phyloP scores from a whole-genome alignment of 2,113 vertebrate genomes.

The Thunnus maccoyii region DNA sequence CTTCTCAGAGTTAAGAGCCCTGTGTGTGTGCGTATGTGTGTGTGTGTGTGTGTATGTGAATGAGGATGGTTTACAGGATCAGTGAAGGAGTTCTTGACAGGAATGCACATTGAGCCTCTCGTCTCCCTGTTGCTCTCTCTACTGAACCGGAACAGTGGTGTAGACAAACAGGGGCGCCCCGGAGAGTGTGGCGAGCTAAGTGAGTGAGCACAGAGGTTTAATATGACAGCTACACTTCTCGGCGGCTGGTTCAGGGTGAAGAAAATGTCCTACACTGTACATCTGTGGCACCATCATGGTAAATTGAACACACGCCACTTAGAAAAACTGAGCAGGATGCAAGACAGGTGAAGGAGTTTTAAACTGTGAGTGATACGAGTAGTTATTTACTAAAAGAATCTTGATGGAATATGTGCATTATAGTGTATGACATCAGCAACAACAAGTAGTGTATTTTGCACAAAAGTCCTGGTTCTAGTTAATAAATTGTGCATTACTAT shows the following conservation, averaged over 20 bases:
- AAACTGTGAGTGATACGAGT: conserved; percentile 11
- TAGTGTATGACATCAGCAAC: not conserved
- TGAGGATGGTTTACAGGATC: conserved; percentile 75
- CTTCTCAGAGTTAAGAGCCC: conserved; percentile 46
- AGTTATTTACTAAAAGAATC: not conserved
- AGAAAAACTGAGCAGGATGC: conserved; percentile 33
- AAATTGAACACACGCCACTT: conserved; percentile 47
- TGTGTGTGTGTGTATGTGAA: conserved; percentile 17
- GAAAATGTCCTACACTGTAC: conserved; percentile 61
- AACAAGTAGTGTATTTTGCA: no score
- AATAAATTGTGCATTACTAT: no score
- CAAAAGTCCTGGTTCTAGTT: no score
- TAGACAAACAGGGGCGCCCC: conserved; percentile 83
- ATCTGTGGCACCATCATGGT: conserved; percentile 44
- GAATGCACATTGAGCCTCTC: conserved; percentile 76
- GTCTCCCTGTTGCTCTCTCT: conserved; percentile 82
- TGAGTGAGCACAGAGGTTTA: conserved; percentile 81
- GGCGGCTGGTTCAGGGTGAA: conserved; percentile 64
- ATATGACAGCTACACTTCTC: conserved; percentile 82
- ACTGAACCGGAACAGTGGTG: conserved; percentile 83
- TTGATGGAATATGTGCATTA: conserved; percentile 2
- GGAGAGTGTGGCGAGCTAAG: conserved; percentile 78
- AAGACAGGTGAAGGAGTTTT: conserved; percentile 38
- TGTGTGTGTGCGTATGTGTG: conserved; percentile 21
- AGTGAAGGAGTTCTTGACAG: conserved; percentile 82